A percentile compares a stretch with the other conserved stretches of the same genome.
Conservation (phyloP, 2,113 vertebrate species). For the Cyprinodon brontotheroides region DNA sequence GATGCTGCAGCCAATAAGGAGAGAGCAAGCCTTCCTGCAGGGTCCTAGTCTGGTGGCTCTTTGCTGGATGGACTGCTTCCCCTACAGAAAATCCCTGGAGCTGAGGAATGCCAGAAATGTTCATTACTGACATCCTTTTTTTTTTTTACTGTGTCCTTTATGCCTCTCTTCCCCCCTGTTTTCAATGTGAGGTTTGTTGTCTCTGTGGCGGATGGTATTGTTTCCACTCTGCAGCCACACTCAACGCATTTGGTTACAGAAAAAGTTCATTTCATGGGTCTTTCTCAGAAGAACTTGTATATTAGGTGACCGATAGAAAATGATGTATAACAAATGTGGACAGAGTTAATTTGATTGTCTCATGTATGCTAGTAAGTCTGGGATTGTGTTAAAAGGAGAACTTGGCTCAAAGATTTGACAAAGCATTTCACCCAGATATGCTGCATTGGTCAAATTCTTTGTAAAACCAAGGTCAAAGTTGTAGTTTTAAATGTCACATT, state of each 20-base stretch:
- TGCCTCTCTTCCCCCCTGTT: constrained; percentile 16
- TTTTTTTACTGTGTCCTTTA: constrained; percentile 26
- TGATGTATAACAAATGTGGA: constrained; percentile 48
- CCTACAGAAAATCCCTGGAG: constrained; percentile 61
- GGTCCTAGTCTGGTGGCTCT: constrained; percentile 46
- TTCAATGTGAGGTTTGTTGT: constrained; percentile 27
- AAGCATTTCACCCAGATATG: constrained; percentile 39
- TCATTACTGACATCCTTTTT: constrained; percentile 41
- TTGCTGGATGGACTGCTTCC: constrained; percentile 53
- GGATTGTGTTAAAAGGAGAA: background rate
- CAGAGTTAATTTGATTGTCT: constrained; percentile 2
- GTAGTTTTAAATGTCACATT: background rate
- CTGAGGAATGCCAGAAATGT: constrained; percentile 70
- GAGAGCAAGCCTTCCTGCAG: constrained; percentile 32
- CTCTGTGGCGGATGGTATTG: constrained; percentile 23
- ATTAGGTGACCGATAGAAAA: constrained; percentile 36
- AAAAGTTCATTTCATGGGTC: constrained; percentile 26
- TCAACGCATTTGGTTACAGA: background rate
- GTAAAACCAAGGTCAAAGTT: background rate
- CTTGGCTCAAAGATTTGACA: constrained; percentile 32
- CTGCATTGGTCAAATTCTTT: background rate
- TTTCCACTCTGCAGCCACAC: constrained; percentile 21
- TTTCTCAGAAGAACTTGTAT: constrained; percentile 45
- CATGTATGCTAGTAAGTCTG: background rate
- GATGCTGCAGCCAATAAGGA: constrained; percentile 25